Conservation (phyloP, 2,113 vertebrate genomes). For the Scortum barcoo region DNA sequence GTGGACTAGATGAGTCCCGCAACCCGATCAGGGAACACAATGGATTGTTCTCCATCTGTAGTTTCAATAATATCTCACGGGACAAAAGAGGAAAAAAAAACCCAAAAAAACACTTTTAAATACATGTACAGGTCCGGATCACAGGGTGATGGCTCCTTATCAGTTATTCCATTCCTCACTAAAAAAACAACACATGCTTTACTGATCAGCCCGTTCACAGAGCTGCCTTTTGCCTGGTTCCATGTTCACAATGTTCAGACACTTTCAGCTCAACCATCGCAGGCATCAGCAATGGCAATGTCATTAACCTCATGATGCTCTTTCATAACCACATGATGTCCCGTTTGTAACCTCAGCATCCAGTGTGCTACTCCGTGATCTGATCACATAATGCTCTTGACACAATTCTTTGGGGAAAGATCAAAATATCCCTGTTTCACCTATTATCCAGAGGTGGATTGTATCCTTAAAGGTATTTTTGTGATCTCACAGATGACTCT, state of each 20-base stretch:
- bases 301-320: background rate
- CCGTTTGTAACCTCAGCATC: background rate
- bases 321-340: background rate
- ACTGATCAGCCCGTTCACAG: slow-evolving; percentile 11
- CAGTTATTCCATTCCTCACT: slow-evolving; percentile 15
- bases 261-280: background rate
- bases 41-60: slow-evolving; percentile 25
- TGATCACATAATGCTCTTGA: background rate
- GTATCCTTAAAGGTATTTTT: too few species aligned
- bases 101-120: background rate
- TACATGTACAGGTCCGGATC: slow-evolving; percentile 2
- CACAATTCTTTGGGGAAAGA: background rate
- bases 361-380: background rate
- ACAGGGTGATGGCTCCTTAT: slow-evolving; percentile 29
- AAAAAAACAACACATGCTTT: slow-evolving; percentile 39
- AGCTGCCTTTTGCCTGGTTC: slow-evolving; percentile 2
- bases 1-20: background rate
- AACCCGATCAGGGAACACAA: background rate
- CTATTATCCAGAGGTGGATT: background rate
- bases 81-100: slow-evolving; percentile 12
- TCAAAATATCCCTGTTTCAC: background rate
- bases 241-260: slow-evolving; percentile 22
- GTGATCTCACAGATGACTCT: background rate
- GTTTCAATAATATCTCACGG: slow-evolving; percentile 1
- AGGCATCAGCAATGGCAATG: background rate